These are phyloP conservation scores for Dryocosmus kuriphilus DNA, from an alignment of 2,888 invertebrate genomes.

Conservation along the genomic window DNA sequence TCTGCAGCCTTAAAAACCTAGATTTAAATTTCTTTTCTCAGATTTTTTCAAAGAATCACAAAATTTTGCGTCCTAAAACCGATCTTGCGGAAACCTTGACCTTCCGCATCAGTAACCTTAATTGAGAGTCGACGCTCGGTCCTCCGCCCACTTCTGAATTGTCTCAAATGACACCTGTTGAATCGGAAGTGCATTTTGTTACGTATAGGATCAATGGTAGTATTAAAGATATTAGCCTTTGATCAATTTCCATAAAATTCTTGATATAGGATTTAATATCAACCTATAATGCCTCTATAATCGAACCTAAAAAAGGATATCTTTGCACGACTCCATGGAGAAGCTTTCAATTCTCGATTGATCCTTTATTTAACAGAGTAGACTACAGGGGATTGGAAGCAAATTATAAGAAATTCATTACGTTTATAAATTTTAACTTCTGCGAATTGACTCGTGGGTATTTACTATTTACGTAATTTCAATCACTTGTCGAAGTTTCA, in stretches of 20 bases:
- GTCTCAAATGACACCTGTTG: constrained; percentile 71
- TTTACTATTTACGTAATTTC: no score
- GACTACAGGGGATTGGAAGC: not conserved
- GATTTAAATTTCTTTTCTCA: not conserved
- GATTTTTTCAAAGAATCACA: not conserved
- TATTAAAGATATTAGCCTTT: constrained; percentile 43
- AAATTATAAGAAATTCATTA: not conserved
- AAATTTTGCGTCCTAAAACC: not conserved
- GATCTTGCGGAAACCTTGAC: constrained; percentile 51
- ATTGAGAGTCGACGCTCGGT: constrained; percentile 56
- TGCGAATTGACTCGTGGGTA: not conserved
- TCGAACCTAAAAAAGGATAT: not conserved
- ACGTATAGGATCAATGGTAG: constrained; percentile 52
- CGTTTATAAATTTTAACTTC: not conserved
- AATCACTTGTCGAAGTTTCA: not conserved
- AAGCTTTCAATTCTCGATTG: not conserved
- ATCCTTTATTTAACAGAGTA: not conserved
- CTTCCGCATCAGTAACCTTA: constrained; percentile 58
- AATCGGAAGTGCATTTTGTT: constrained; percentile 66
- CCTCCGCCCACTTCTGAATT: constrained; percentile 59
- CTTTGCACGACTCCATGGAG: not conserved
- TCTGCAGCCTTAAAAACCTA: not conserved
- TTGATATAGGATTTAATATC: not conserved
- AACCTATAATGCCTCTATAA: not conserved
- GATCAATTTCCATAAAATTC: not conserved